Percentiles rank a stretch among this genome's conserved stretches.
Conservation (phyloP, 2,113 vertebrate genomes). For the Plotosus lineatus region DNA sequence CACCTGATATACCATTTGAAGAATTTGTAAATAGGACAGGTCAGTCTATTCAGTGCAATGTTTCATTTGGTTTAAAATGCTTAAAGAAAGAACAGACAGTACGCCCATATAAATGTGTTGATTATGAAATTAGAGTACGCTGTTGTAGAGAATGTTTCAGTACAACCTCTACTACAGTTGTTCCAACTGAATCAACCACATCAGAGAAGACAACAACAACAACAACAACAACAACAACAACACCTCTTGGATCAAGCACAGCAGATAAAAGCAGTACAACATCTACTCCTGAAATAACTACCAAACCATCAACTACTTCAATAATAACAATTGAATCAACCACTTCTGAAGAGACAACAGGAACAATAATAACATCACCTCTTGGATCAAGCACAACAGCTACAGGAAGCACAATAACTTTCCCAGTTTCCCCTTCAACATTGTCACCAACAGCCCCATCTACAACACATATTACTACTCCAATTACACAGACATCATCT, state of each 20-base stretch:
- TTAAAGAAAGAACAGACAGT: not conserved
- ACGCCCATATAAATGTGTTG: slow-evolving; percentile 49
- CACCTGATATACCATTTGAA: slow-evolving; percentile 27
- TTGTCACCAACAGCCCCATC: no score
- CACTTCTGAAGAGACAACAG: no score
- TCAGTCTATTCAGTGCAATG: slow-evolving; percentile 52
- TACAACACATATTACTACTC: no score
- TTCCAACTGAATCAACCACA: not conserved
- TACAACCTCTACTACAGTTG: not conserved
- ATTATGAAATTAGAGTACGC: slow-evolving; percentile 53
- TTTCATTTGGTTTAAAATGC: slow-evolving; percentile 55
- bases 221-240: not conserved
- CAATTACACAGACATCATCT: no score
- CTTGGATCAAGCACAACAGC: no score
- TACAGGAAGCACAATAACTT: no score
- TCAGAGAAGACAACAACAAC: not conserved
- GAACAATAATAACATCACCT: no score
- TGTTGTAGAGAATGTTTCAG: slow-evolving; percentile 39
- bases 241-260: not conserved
- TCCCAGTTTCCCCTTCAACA: no score
- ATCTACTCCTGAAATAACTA: not conserved
- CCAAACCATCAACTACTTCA: not conserved
- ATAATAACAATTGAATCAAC: not conserved
- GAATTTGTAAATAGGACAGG: not conserved
- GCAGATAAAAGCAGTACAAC: not conserved